Percentiles rank a stretch among this genome's conserved stretches.
Evolutionary conservation across 2,113 vertebrate genomes (phyloP).

Genomic region (Phalacrocorax brasilianus): DNA sequence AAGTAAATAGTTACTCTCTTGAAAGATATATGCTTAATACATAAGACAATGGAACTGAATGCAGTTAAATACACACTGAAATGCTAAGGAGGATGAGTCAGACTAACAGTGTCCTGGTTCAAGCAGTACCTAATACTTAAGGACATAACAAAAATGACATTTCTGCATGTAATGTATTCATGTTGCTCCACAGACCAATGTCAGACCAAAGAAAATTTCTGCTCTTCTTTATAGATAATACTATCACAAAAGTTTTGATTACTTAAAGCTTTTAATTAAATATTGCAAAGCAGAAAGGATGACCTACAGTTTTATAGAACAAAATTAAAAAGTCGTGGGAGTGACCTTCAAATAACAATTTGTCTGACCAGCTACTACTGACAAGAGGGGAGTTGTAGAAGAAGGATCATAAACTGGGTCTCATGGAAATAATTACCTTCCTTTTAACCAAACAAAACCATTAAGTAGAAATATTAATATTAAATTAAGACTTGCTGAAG

Average conservation of each 20-base stretch:
- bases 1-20: background rate
- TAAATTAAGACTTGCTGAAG: background rate
- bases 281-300: background rate
- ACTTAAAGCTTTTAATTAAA: constrained; percentile 3
- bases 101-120: background rate
- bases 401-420: background rate
- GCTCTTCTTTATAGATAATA: background rate
- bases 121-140: background rate
- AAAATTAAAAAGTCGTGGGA: background rate
- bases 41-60: background rate
- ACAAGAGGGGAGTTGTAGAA: background rate
- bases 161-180: background rate
- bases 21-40: background rate
- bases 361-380: background rate
- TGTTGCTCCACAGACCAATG: background rate
- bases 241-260: background rate
- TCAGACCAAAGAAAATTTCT: background rate
- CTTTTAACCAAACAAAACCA: background rate
- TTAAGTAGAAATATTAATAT: background rate
- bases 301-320: background rate
- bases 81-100: background rate
- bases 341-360: background rate
- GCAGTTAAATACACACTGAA: background rate
- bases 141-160: background rate
- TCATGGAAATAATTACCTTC: background rate